Percentiles rank a stretch among this genome's conserved stretches.
phyloP scores from a whole-genome alignment of 2,888 invertebrate species.

The Lithophane leautieri region DNA sequence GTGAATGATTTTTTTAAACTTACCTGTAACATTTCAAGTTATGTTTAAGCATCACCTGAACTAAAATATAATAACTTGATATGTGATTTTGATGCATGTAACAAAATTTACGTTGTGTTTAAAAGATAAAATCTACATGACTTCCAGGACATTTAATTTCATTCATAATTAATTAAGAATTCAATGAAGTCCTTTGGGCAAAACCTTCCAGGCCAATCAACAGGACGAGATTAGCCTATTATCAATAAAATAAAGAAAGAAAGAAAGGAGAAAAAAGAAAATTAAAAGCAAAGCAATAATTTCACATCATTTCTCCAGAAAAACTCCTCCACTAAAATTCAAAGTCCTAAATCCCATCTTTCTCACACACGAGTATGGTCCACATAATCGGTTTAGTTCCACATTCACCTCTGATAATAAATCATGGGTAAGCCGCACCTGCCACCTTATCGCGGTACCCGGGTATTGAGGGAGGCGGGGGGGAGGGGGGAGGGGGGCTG shows the following conservation, averaged over 20 bases:
- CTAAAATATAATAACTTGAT: too few species aligned
- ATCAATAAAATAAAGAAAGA: slow-evolving; percentile 3
- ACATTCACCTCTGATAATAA: slow-evolving; percentile 72
- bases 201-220: background rate
- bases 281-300: too few species aligned
- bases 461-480: slow-evolving; percentile 28
- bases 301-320: slow-evolving; percentile 4
- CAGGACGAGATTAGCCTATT: background rate
- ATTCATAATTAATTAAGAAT: background rate
- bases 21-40: background rate
- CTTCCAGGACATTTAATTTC: background rate
- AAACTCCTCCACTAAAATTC: slow-evolving; percentile 21
- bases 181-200: background rate
- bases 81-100: background rate
- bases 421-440: slow-evolving; percentile 82
- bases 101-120: background rate
- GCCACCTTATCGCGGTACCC: slow-evolving; percentile 72
- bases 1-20: background rate
- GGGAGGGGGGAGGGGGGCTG: background rate
- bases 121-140: background rate
- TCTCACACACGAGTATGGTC: slow-evolving; percentile 65
- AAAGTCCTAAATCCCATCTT: slow-evolving; percentile 15
- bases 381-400: slow-evolving; percentile 78
- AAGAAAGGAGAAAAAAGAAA: too few species aligned
- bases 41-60: background rate